Evolutionary conservation across 2,888 invertebrate species (phyloP).

Genomic region (Strigamia transsilvanica): DNA sequence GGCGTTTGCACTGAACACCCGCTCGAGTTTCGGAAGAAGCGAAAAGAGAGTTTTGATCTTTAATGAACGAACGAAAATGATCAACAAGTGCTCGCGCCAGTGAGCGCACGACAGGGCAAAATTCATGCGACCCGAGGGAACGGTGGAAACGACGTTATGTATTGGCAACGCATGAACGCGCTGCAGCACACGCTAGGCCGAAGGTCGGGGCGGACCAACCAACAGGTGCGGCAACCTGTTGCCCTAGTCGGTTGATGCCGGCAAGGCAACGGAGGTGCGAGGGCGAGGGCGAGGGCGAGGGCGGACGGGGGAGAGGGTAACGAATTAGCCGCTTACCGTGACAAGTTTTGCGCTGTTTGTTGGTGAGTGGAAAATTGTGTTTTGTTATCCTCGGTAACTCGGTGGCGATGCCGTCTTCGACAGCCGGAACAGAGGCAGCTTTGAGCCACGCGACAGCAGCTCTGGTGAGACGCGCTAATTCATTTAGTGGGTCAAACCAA

Average conservation of each 20-base stretch:
- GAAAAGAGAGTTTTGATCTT: neutral
- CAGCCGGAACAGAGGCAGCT: slow-evolving; percentile 41
- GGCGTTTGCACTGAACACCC: neutral
- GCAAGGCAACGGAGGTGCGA: neutral
- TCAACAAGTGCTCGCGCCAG: neutral
- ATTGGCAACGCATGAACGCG: slow-evolving; percentile 49
- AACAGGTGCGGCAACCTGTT: slow-evolving; percentile 49
- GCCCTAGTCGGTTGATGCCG: slow-evolving; percentile 11
- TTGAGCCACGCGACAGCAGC: slow-evolving; percentile 47
- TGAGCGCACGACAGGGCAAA: slow-evolving; percentile 23
- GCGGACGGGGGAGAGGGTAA: neutral
- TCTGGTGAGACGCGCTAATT: slow-evolving; percentile 39
- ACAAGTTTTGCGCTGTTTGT: neutral
- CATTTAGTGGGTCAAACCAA: slow-evolving; percentile 47
- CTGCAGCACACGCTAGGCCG: slow-evolving; percentile 30
- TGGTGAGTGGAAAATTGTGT: too few relatives aligned
- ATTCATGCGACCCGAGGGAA: slow-evolving; percentile 30
- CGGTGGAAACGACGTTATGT: slow-evolving; percentile 12
- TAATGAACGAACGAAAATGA: neutral
- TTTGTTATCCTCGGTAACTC: neutral
- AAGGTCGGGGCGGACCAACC: slow-evolving; percentile 34
- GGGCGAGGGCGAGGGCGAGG: neutral
- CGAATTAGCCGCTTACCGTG: slow-evolving; percentile 22
- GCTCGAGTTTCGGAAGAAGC: neutral
- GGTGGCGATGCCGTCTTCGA: slow-evolving; percentile 19